Percentiles rank a stretch among this genome's conserved stretches.
Evolutionary conservation across 2,888 invertebrate genomes (phyloP).

Genomic region (Watsonalla cultraria): DNA sequence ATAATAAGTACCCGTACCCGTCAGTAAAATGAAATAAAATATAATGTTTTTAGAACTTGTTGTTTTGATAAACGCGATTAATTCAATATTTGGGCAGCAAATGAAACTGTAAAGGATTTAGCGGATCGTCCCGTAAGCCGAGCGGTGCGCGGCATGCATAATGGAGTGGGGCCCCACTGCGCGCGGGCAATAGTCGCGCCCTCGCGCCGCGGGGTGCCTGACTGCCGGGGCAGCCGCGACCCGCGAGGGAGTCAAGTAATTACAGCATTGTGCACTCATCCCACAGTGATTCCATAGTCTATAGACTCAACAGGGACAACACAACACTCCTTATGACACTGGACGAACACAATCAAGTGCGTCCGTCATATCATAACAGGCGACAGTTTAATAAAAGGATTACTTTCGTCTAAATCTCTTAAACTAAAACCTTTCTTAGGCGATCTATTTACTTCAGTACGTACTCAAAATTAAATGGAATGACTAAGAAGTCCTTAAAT

Average conservation of each 20-base stretch:
- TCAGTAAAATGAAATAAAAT: too few relatives aligned
- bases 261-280: conserved; percentile 1
- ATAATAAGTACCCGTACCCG: too few relatives aligned
- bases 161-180: conserved; percentile 46
- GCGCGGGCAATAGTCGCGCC: conserved; percentile 28
- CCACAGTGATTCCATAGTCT: not conserved
- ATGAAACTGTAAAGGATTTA: conserved; percentile 11
- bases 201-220: conserved; percentile 8
- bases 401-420: too few relatives aligned
- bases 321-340: not conserved
- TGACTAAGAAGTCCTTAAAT: too few relatives aligned
- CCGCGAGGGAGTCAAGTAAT: conserved; percentile 11
- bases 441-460: too few relatives aligned
- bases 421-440: too few relatives aligned
- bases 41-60: too few relatives aligned
- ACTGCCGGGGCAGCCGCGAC: conserved; percentile 7
- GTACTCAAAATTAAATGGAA: too few relatives aligned
- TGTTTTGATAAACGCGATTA: not conserved
- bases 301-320: not conserved
- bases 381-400: too few relatives aligned
- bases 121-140: conserved; percentile 17
- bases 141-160: conserved; percentile 37
- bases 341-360: too few relatives aligned
- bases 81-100: conserved; percentile 1
- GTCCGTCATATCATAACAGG: too few relatives aligned